Base-by-base conservation (phyloP, 2,888 invertebrate species). In the Eristalis tenax region DNA sequence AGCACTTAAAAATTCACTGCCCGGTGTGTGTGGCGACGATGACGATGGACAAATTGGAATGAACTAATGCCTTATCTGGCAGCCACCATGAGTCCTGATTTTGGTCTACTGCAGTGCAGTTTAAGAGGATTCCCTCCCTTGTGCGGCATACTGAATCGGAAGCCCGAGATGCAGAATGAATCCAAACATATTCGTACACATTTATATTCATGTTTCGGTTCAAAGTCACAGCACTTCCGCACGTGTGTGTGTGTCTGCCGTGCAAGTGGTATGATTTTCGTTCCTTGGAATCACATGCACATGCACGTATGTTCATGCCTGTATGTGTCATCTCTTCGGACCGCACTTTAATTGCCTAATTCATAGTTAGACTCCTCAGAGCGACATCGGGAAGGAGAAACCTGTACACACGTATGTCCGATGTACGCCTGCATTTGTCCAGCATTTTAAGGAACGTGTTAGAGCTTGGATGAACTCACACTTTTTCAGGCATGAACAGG, bases 281-380 rank as follows among this genome's bases (percentile, higher is more conserved):
- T 50, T 22, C 11, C 5, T 50, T 61, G 56, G 38, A 38, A 1
- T 8, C 50, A 50, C 18, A 8, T 50, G 10, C 50, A 18, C 18
- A 38, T 15, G 56, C 23, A 50, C 22, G 50, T 65, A 50, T 71
- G 59, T 15, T 64, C 68, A 66, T 28, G 81, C 70, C 70, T 76
- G 63, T 76, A 66, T 65, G 68, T 77, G 73, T 64, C 63, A 43
- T 73, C 69, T 64, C 68, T 38, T 59, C 71, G 76, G 76, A 85
- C 80, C 81, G 43, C 81, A 85, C 71, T 71, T 73, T 74, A 85
- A 85, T 85, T 77, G 73, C 74, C 77, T 76, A 71, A 79, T 83
- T 78, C 83, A 78, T 78, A 74, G 90, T 89, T 89, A 83, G 89
- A 88, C 89, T 88, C 88, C 82, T 89, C 82, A 35, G 35, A 13